Percentiles rank a stretch among this genome's conserved stretches.
Evolutionary conservation across 2,888 invertebrate genomes (phyloP).

Genomic region (Pilophorus perplexus): DNA sequence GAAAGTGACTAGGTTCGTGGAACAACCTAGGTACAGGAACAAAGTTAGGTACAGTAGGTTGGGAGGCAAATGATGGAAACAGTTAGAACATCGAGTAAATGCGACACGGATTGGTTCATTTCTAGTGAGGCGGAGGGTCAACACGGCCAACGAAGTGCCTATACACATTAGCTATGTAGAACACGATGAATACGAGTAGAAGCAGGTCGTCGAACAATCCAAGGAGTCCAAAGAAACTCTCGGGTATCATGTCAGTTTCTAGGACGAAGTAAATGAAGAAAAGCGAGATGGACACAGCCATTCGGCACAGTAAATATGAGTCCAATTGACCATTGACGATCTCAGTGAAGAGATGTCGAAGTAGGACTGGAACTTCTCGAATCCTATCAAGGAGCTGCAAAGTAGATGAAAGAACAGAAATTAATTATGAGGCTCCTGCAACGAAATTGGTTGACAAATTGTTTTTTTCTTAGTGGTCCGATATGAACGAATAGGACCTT

Average conservation of each 20-base stretch:
- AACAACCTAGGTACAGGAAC: too few species aligned
- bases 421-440: too few species aligned
- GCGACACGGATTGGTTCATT: too few species aligned
- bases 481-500: too few species aligned
- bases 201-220: slow-evolving; percentile 21
- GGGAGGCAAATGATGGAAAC: too few species aligned
- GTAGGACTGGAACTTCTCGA: slow-evolving; percentile 6
- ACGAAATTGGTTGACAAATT: too few species aligned
- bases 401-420: neutral
- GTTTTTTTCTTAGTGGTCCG: too few species aligned
- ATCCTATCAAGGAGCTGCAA: slow-evolving; percentile 19
- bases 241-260: slow-evolving; percentile 27
- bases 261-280: neutral
- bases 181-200: slow-evolving; percentile 1
- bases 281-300: slow-evolving; percentile 1
- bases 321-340: slow-evolving; percentile 7
- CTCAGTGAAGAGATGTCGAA: slow-evolving; percentile 17
- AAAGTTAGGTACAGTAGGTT: too few species aligned
- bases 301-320: neutral
- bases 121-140: too few species aligned
- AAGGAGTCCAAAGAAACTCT: slow-evolving; percentile 15
- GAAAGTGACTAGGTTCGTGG: too few species aligned
- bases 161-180: slow-evolving; percentile 19
- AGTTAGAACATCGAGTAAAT: too few species aligned
- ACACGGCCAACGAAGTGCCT: slow-evolving; percentile 9